phyloP scores from a whole-genome alignment of 1,140 invertebrate genomes.

The Megathymus violae region DNA sequence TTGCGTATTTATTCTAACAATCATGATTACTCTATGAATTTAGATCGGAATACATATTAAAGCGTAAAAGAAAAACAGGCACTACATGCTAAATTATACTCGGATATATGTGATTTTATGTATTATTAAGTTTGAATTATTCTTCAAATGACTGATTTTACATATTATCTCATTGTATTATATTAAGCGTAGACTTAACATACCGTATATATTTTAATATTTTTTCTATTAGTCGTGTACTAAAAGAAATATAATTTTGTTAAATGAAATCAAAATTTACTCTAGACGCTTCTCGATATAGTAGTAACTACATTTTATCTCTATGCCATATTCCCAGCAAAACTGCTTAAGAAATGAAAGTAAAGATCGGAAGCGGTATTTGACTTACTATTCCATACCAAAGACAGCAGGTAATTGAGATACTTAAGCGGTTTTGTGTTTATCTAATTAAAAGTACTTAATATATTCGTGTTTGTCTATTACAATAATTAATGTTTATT shows the following conservation, averaged over 20 bases:
- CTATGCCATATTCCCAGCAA: conserved; percentile 8
- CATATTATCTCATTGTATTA: conserved; percentile 70
- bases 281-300: neutral
- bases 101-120: conserved; percentile 35
- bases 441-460: conserved; percentile 1
- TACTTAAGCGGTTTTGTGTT: conserved; percentile 23
- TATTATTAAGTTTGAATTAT: conserved; percentile 60
- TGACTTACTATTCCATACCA: conserved; percentile 12
- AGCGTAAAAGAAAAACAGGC: neutral
- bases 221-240: conserved; percentile 49
- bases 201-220: conserved; percentile 60
- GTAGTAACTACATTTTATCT: neutral
- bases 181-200: conserved; percentile 53
- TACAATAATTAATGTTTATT: conserved; percentile 9
- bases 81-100: no score
- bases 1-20: neutral
- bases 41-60: conserved; percentile 17
- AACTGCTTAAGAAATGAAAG: conserved; percentile 25
- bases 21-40: conserved; percentile 4
- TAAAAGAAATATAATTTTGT: no score
- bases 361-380: conserved; percentile 5
- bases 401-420: conserved; percentile 1
- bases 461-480: conserved; percentile 15
- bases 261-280: no score
- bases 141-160: conserved; percentile 77